Conservation (phyloP, 2,888 invertebrate species). For the Cataglyphis livida region DNA sequence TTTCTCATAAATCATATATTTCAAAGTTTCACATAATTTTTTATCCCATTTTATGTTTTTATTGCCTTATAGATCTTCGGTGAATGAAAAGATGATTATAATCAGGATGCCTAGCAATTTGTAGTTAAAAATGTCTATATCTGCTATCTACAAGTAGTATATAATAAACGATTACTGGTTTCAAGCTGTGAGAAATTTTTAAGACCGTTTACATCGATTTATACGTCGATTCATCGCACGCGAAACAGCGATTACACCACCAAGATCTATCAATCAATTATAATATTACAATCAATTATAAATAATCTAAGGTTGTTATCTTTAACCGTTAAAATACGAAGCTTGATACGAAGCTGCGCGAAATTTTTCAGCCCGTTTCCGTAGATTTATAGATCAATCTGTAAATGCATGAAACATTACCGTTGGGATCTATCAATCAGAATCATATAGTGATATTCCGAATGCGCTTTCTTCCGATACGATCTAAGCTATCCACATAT, state of each 20-base stretch:
- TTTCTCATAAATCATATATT: not conserved
- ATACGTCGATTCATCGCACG: constrained; percentile 1
- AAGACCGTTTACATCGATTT: constrained; percentile 13
- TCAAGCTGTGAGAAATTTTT: constrained; percentile 13
- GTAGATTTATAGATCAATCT: constrained; percentile 34
- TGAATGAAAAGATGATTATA: not conserved
- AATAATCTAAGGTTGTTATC: constrained; percentile 18
- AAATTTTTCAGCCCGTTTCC: constrained; percentile 20
- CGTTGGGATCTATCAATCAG: constrained; percentile 28
- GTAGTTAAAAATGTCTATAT: not conserved
- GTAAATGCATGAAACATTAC: constrained; percentile 11
- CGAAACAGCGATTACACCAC: constrained; percentile 14
- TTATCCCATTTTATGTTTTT: not conserved
- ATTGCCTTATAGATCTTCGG: not conserved
- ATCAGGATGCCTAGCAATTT: not conserved
- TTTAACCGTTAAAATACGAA: not conserved
- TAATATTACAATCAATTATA: not conserved
- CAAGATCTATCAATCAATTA: constrained; percentile 28
- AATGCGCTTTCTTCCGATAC: constrained; percentile 26
- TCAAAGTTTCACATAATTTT: not conserved
- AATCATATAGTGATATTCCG: not conserved
- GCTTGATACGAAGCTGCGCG: constrained; percentile 13
- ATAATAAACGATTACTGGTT: not conserved
- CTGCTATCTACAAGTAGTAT: not conserved
- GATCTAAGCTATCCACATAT: not conserved